These are phyloP conservation scores for Pristionchus maxplancki DNA, from an alignment of 2,888 invertebrate genomes.

Conservation along the genomic window DNA sequence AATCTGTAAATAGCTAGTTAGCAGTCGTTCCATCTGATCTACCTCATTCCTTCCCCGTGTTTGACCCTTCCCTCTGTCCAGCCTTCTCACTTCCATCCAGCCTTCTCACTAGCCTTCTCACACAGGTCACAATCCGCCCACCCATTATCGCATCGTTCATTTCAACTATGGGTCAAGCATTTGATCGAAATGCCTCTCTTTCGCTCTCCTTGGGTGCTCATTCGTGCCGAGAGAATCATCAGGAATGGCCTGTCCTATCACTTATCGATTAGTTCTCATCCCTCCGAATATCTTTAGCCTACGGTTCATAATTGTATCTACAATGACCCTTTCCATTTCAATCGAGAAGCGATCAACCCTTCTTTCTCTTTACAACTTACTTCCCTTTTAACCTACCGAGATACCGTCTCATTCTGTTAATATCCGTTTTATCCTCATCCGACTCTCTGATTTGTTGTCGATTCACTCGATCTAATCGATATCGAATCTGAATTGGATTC, in stretches of 20 bases:
- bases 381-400: constrained; percentile 23
- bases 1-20: constrained; percentile 30
- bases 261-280: neutral
- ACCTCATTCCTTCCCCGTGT: constrained; percentile 38
- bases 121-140: neutral
- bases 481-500: constrained; percentile 12
- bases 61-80: neutral
- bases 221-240: constrained; percentile 27
- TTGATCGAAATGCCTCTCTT: constrained; percentile 39
- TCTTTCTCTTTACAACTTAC: neutral
- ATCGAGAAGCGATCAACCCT: neutral
- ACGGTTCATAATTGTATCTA: constrained; percentile 28
- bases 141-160: constrained; percentile 11
- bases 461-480: constrained; percentile 43
- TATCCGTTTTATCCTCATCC: neutral
- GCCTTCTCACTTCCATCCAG: neutral
- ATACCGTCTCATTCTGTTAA: constrained; percentile 11
- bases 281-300: constrained; percentile 31
- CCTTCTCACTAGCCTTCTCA: neutral
- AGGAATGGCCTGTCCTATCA: constrained; percentile 35
- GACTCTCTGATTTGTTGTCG: constrained; percentile 9
- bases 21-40: neutral
- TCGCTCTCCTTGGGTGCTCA: constrained; percentile 2
- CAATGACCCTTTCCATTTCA: constrained; percentile 32
- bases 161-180: constrained; percentile 23